phyloP scores from a whole-genome alignment of 2,888 invertebrate species.

The Polyploca ridens region DNA sequence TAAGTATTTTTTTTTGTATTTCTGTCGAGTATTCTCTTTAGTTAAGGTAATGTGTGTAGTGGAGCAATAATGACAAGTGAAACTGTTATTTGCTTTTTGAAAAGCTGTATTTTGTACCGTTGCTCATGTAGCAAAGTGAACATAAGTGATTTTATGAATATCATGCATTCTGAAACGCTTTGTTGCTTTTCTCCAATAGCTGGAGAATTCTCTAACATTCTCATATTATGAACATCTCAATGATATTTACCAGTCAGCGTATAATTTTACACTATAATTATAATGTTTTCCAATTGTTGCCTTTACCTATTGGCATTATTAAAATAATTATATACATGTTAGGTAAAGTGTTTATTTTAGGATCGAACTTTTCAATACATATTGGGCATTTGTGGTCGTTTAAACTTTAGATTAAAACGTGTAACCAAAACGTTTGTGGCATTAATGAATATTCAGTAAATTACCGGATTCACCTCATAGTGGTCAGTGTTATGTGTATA shows the following conservation, averaged over 20 bases:
- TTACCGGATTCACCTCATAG: constrained; percentile 70
- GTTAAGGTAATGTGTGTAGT: constrained; percentile 57
- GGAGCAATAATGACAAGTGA: constrained; percentile 67
- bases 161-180: constrained; percentile 1
- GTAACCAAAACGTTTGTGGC: constrained; percentile 58
- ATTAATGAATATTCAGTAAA: constrained; percentile 58
- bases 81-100: constrained; percentile 1
- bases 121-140: background rate
- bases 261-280: constrained; percentile 24
- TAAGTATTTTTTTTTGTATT: constrained; percentile 75
- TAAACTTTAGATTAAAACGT: constrained; percentile 46
- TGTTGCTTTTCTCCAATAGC: background rate
- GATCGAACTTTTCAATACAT: constrained; percentile 52
- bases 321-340: constrained; percentile 51
- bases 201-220: background rate
- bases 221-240: background rate
- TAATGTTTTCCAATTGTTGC: constrained; percentile 45
- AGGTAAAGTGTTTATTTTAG: constrained; percentile 51
- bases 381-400: constrained; percentile 58
- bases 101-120: constrained; percentile 3
- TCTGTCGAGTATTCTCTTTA: constrained; percentile 67
- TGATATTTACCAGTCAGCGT: constrained; percentile 6
- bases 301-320: constrained; percentile 64
- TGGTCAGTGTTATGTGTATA: constrained; percentile 74
- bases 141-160: background rate